Evolutionary conservation across 2,888 invertebrate genomes (phyloP), one percentile per base, ranked within the genome.

Genomic region (Drosophila algonquin): DNA sequence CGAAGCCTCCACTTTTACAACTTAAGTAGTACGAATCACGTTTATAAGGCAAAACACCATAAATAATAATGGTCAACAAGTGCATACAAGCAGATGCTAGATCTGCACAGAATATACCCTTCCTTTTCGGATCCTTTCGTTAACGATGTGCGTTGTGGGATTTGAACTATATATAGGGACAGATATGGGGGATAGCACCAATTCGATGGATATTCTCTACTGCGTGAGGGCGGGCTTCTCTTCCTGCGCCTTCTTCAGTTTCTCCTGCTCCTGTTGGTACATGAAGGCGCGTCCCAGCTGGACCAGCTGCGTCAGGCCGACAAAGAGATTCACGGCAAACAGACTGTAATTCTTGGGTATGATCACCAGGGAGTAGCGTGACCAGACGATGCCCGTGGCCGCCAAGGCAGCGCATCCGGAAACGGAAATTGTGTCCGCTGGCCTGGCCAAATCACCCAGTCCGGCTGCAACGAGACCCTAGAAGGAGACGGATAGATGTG

Each of bases 261-360:
- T 85, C 3, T 82, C 81, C 61, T 79, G 63, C 24, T 83, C 76
- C 63, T 75, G 51, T 27, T 87, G 72, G 53, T 89, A 76, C 57
- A 83, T 77, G 59, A 81, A 90, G 12, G 95, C 97, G 90, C 98
- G 94, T 45, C 93, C 91, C 18, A 98, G 93, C 92, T 99, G 99
- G 87, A 96, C 96, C 0, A 96, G 76, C 80, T 97, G 98, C 5
- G 98, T 98, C 2, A 94, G 85, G 7, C 96, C 98, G 12, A 99
- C 98, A 93, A 99, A 99, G 14, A 98, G 94, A 93, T 99, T 99
- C n/a, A 99, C 99, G 84, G 97, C 95, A 90, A 98, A 98, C 10
- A 99, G 94, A 86, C 96, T 96, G 93, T 96, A 98, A 93, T 99
- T 99, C 93, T 97, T 98, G 0, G 99, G 99, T 85, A 96, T 97